Percentiles rank a stretch among this genome's conserved stretches.
Evolutionary conservation across 2,888 invertebrate genomes (phyloP).

Genomic region (Tachina lurida): DNA sequence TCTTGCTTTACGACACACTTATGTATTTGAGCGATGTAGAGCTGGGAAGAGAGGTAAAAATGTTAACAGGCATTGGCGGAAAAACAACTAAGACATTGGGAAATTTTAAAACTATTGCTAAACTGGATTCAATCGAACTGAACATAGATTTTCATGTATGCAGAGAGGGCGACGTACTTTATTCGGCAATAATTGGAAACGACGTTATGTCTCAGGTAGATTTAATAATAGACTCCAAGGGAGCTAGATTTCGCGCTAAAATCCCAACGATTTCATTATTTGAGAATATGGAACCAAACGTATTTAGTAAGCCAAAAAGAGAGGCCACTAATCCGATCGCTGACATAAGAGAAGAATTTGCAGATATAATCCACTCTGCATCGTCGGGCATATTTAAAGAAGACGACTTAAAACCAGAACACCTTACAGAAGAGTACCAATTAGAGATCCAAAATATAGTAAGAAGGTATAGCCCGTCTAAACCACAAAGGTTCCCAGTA

Average conservation of each 20-base stretch:
- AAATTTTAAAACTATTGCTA: neutral
- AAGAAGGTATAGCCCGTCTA: neutral
- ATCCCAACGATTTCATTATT: slow-evolving; percentile 6
- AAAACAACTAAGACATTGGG: slow-evolving; percentile 6
- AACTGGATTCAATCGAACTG: neutral
- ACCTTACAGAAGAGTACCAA: neutral
- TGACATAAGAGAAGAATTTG: neutral
- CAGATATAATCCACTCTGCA: neutral
- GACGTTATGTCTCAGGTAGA: neutral
- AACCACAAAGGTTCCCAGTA: slow-evolving; percentile 10
- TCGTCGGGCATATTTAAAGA: neutral
- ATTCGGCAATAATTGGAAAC: neutral
- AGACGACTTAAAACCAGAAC: slow-evolving; percentile 2
- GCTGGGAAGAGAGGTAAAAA: neutral
- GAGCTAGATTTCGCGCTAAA: slow-evolving; percentile 16
- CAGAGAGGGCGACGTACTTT: neutral
- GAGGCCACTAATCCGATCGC: neutral
- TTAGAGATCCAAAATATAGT: neutral
- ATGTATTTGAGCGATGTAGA: neutral
- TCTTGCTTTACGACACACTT: neutral
- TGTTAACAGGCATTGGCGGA: slow-evolving; percentile 2
- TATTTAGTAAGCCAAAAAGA: neutral
- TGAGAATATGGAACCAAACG: neutral
- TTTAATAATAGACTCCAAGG: neutral
- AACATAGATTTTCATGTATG: neutral